Conservation (phyloP, 1,140 invertebrate species). For the Magallana ariakensis region DNA sequence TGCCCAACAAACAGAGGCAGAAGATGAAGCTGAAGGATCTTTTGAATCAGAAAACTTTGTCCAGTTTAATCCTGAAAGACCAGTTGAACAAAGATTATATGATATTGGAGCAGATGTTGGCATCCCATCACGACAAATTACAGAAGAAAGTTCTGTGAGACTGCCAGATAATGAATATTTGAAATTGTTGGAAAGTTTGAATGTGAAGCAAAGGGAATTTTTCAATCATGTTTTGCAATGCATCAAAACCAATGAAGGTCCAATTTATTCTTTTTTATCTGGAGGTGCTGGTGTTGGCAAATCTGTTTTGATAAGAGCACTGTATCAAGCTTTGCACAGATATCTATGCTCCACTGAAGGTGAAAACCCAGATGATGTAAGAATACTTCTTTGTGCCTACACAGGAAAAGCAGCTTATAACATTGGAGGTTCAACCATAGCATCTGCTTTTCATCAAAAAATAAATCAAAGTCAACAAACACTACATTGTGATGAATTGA, state of each 20-base stretch:
- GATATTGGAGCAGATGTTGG: constrained; percentile 47
- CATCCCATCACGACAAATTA: neutral
- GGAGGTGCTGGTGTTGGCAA: constrained; percentile 56
- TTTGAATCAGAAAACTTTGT: constrained; percentile 10
- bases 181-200: neutral
- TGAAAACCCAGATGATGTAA: constrained; percentile 48
- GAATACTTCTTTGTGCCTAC: constrained; percentile 48
- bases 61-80: constrained; percentile 33
- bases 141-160: neutral
- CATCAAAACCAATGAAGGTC: constrained; percentile 27
- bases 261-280: constrained; percentile 43
- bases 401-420: constrained; percentile 55
- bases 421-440: constrained; percentile 29
- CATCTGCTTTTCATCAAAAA: constrained; percentile 36
- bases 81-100: constrained; percentile 42
- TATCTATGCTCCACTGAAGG: constrained; percentile 38
- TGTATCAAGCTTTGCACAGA: neutral
- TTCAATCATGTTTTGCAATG: constrained; percentile 43
- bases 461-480: neutral
- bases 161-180: constrained; percentile 42
- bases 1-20: constrained; percentile 6
- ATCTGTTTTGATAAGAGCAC: neutral
- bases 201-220: constrained; percentile 47
- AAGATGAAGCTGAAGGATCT: constrained; percentile 14
- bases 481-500: constrained; percentile 1